Conservation (phyloP, 1,140 invertebrate genomes). For the Scaptomyza montana region DNA sequence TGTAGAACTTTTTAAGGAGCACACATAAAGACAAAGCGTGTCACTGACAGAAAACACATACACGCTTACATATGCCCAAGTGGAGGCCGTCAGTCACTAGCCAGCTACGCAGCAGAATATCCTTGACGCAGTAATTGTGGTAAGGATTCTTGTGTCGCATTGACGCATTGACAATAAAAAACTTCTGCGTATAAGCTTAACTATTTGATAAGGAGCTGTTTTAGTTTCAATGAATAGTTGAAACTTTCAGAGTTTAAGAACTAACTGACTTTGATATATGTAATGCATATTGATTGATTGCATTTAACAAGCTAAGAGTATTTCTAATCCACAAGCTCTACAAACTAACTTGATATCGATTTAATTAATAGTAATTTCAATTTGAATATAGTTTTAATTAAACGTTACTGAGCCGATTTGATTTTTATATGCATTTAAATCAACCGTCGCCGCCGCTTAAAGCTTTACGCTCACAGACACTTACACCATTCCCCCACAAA, state of each 20-base stretch:
- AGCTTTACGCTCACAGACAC: neutral
- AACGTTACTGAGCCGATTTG: slow-evolving; percentile 5
- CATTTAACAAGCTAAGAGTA: too few species aligned
- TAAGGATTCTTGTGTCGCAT: slow-evolving; percentile 42
- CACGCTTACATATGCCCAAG: slow-evolving; percentile 7
- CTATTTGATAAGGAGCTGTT: slow-evolving; percentile 6
- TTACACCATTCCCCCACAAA: slow-evolving; percentile 8
- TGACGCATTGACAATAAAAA: slow-evolving; percentile 17
- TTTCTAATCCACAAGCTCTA: too few species aligned
- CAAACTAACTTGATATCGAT: slow-evolving; percentile 7
- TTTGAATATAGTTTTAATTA: slow-evolving; percentile 38
- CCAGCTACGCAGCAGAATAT: slow-evolving; percentile 11
- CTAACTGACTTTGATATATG: too few species aligned
- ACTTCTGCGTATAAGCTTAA: slow-evolving; percentile 1
- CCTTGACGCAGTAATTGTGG: slow-evolving; percentile 49
- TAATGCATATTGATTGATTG: too few species aligned
- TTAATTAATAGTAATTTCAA: slow-evolving; percentile 13
- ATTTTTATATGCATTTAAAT: slow-evolving; percentile 9
- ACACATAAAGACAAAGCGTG: slow-evolving; percentile 59
- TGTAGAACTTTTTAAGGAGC: slow-evolving; percentile 63
- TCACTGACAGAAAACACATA: slow-evolving; percentile 41
- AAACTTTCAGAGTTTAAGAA: neutral
- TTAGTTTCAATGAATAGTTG: neutral
- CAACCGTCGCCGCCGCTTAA: neutral
- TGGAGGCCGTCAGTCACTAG: slow-evolving; percentile 16